These are phyloP conservation scores for Philereme vetulata DNA, from an alignment of 2,888 invertebrate genomes.

Conservation along the genomic window DNA sequence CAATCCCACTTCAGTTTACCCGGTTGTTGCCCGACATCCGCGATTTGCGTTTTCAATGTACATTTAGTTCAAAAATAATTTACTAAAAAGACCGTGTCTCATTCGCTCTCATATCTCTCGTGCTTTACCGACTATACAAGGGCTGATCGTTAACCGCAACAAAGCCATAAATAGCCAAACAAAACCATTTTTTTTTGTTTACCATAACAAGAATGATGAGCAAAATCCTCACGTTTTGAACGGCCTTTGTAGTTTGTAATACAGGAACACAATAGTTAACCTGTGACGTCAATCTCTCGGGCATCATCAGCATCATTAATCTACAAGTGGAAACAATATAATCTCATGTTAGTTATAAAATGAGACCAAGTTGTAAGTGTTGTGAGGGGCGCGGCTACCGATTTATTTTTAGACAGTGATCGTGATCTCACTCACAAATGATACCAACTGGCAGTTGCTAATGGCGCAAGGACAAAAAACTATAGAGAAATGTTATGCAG, in stretches of 20 bases:
- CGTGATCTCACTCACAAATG: constrained; percentile 14
- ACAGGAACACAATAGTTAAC: constrained; percentile 14
- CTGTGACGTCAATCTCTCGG: constrained; percentile 24
- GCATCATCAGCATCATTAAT: constrained; percentile 6
- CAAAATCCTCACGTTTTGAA: constrained; percentile 5
- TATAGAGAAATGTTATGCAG: neutral
- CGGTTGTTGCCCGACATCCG: too few relatives aligned
- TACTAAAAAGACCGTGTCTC: too few relatives aligned
- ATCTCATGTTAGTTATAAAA: constrained; percentile 10
- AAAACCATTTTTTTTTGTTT: too few relatives aligned
- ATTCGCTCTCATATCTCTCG: too few relatives aligned
- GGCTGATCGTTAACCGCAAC: too few relatives aligned
- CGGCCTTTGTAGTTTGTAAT: constrained; percentile 8
- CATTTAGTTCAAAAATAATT: too few relatives aligned
- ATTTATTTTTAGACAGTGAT: constrained; percentile 21
- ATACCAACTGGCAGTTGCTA: constrained; percentile 4
- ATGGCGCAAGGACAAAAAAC: constrained; percentile 4
- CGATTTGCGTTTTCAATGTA: too few relatives aligned
- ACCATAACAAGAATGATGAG: too few relatives aligned
- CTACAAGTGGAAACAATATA: constrained; percentile 19
- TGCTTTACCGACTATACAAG: too few relatives aligned
- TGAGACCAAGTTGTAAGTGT: constrained; percentile 6
- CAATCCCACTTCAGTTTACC: too few relatives aligned
- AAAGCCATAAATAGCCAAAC: too few relatives aligned
- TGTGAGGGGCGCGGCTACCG: constrained; percentile 4